These are phyloP conservation scores for Volucella bombylans DNA, from an alignment of 2,888 invertebrate genomes.

Conservation along the genomic window DNA sequence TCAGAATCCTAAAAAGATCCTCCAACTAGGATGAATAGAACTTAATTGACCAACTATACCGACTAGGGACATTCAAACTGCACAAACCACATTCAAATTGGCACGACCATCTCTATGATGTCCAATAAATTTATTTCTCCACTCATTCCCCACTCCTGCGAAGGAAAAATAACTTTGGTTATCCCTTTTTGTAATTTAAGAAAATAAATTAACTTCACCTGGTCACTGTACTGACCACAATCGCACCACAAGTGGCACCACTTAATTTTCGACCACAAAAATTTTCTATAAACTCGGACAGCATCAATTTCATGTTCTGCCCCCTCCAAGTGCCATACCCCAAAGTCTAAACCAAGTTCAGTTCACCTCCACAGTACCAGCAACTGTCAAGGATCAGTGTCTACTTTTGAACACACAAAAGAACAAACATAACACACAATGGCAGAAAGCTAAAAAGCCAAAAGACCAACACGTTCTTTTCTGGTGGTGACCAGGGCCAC, in stretches of 20 bases:
- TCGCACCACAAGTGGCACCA: conserved; percentile 65
- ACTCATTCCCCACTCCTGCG: neutral
- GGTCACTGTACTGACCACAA: conserved; percentile 57
- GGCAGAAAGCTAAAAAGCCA: conserved; percentile 56
- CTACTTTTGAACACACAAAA: conserved; percentile 65
- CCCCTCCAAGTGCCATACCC: neutral
- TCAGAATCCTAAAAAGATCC: too few relatives aligned
- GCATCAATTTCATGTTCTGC: conserved; percentile 51
- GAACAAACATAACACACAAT: conserved; percentile 62
- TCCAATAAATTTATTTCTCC: neutral
- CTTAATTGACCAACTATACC: too few relatives aligned
- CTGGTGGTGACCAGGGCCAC: conserved; percentile 48
- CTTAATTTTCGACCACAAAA: conserved; percentile 71
- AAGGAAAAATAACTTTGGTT: conserved; percentile 43
- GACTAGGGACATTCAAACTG: too few relatives aligned
- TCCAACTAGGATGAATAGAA: too few relatives aligned
- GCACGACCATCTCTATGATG: neutral
- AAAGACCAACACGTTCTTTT: conserved; percentile 70
- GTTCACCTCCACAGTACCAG: neutral
- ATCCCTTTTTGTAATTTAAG: conserved; percentile 46
- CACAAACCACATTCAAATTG: neutral
- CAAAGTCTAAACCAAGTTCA: too few relatives aligned
- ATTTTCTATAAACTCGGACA: conserved; percentile 69
- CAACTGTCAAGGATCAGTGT: conserved; percentile 72
- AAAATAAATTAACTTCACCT: conserved; percentile 74